A percentile compares a stretch with the other conserved stretches of the same genome.
Evolutionary conservation across 64 coral and sea anemone species (phyloP).

Genomic region (Montipora foliosa): DNA sequence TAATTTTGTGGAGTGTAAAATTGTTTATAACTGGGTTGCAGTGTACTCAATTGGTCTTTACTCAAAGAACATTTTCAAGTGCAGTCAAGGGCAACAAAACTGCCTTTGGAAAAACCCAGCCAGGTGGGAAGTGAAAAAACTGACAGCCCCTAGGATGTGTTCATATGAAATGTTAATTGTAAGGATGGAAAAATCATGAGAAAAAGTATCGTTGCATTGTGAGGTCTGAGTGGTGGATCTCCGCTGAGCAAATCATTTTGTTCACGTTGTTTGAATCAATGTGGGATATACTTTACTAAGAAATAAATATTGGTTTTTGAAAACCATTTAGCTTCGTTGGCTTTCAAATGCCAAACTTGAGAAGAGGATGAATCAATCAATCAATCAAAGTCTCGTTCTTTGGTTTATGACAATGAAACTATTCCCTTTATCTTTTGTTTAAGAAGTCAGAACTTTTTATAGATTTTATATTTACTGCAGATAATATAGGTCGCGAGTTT

Average conservation of each 20-base stretch:
- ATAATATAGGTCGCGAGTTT: constrained; percentile 80
- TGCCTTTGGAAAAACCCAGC: background rate
- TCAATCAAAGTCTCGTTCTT: constrained; percentile 30
- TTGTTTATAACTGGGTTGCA: constrained; percentile 4
- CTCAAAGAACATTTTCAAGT: background rate
- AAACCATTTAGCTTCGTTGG: constrained; percentile 28
- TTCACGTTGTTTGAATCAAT: constrained; percentile 44
- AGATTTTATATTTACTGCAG: constrained; percentile 90
- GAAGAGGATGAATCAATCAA: background rate
- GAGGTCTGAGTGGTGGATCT: background rate
- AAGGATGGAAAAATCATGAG: background rate
- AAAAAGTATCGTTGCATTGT: background rate
- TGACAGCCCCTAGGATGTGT: background rate
- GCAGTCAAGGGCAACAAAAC: background rate
- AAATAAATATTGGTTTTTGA: constrained; percentile 7
- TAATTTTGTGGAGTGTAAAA: constrained; percentile 34
- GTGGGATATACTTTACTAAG: background rate
- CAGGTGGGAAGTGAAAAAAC: background rate
- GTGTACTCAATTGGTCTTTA: background rate
- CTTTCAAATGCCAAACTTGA: background rate
- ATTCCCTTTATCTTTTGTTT: constrained; percentile 77
- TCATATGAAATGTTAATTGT: background rate
- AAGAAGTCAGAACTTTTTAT: constrained; percentile 70
- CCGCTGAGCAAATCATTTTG: background rate
- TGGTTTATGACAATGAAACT: constrained; percentile 26